Conservation (phyloP, 1,140 invertebrate species). For the Polypedilum vanderplanki region DNA sequence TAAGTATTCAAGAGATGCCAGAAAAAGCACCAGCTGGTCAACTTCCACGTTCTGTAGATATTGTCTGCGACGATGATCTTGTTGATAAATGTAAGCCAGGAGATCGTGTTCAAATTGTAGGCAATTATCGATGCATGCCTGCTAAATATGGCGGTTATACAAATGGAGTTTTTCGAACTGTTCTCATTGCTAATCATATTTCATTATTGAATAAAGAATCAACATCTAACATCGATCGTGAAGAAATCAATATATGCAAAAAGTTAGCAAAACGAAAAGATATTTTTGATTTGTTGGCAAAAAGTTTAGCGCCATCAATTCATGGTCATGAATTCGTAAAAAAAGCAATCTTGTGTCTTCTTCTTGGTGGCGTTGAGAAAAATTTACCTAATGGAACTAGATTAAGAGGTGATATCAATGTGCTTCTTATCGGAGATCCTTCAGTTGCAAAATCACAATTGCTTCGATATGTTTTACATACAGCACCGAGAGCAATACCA, state of each 20-base stretch:
- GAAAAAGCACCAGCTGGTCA: constrained; percentile 97
- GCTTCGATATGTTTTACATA: constrained; percentile 87
- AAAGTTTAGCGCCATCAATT: constrained; percentile 95
- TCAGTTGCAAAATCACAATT: constrained; percentile 98
- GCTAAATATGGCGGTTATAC: constrained; percentile 91
- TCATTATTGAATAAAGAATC: constrained; percentile 85
- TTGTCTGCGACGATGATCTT: constrained; percentile 94
- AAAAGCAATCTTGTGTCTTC: constrained; percentile 89
- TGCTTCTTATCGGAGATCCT: constrained; percentile 96
- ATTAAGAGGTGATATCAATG: constrained; percentile 96
- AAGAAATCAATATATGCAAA: constrained; percentile 88
- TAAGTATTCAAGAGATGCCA: constrained; percentile 98
- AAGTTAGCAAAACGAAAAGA: constrained; percentile 72
- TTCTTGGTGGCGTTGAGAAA: constrained; percentile 95
- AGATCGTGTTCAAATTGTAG: constrained; percentile 91
- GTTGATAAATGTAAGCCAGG: constrained; percentile 96
- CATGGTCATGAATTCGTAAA: constrained; percentile 97
- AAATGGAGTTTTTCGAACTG: constrained; percentile 88
- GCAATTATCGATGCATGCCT: constrained; percentile 89
- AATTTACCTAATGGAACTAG: constrained; percentile 91
- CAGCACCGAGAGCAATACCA: constrained; percentile 89
- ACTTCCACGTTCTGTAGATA: constrained; percentile 87
- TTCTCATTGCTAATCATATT: constrained; percentile 91
- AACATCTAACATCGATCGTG: constrained; percentile 68
- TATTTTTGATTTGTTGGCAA: constrained; percentile 84